Percentiles rank a stretch among this genome's conserved stretches.
These are phyloP conservation scores for Tipula unca DNA, from an alignment of 2,888 invertebrate species.

Conservation along the genomic window DNA sequence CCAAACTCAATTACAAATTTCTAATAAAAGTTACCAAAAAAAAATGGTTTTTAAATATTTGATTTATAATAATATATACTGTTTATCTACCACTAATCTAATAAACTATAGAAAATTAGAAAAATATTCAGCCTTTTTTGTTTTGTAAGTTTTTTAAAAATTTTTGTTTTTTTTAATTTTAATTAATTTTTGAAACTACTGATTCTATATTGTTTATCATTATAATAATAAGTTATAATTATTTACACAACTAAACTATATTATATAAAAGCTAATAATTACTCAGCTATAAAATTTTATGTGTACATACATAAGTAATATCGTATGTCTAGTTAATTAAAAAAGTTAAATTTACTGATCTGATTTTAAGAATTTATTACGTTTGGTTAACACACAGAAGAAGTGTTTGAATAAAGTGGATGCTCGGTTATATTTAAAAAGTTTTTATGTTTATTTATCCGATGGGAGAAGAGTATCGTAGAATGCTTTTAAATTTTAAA, in stretches of 20 bases:
- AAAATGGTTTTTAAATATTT: neutral
- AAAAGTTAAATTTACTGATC: neutral
- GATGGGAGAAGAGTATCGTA: too few relatives aligned
- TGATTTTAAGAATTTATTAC: neutral
- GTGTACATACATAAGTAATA: neutral
- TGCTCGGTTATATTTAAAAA: neutral
- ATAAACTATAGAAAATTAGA: neutral
- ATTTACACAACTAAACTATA: neutral
- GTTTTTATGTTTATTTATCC: neutral
- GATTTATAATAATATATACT: neutral
- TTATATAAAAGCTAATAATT: neutral
- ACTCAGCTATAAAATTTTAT: neutral
- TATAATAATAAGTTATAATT: neutral
- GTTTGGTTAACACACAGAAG: neutral
- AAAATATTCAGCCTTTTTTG: neutral
- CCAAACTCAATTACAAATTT: neutral
- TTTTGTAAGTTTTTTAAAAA: neutral
- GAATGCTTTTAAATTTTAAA: too few relatives aligned
- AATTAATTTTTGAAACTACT: neutral
- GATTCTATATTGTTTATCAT: neutral
- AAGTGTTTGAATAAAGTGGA: neutral
- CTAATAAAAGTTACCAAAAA: neutral
- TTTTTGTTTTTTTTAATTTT: neutral
- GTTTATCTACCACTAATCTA: constrained; percentile 14
- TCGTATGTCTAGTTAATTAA: neutral